Conservation (phyloP, 2,113 vertebrate genomes). For the Castor canadensis region DNA sequence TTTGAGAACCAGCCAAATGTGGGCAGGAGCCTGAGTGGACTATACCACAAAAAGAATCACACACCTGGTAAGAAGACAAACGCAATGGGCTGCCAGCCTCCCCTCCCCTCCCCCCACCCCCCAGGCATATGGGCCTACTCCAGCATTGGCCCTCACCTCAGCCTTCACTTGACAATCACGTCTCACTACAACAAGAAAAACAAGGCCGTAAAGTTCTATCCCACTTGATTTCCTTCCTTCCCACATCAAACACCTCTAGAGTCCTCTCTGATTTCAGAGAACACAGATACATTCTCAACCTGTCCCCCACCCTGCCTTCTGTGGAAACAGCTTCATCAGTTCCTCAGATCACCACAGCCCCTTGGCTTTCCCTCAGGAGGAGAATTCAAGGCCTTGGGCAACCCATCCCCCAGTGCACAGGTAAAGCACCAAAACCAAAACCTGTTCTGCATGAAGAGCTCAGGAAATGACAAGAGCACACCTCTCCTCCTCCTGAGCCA, state of each 20-base stretch:
- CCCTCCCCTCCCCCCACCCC: too few relatives aligned
- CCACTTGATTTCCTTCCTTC: neutral
- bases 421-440: neutral
- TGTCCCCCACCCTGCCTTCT: neutral
- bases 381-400: neutral
- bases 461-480: neutral
- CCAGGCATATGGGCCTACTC: too few relatives aligned
- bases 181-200: neutral
- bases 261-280: neutral
- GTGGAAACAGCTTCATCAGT: neutral
- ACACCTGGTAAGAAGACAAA: neutral
- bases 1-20: neutral
- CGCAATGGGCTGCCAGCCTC: rapidly evolving
- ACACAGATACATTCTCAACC: neutral
- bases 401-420: too few relatives aligned
- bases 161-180: neutral
- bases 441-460: neutral
- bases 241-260: neutral
- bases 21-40: neutral
- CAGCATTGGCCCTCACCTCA: too few relatives aligned
- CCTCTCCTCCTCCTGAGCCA: neutral
- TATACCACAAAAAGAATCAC: neutral
- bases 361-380: neutral
- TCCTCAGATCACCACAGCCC: neutral
- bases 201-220: too few relatives aligned